A percentile compares a stretch with the other conserved stretches of the same genome.
These are phyloP conservation scores for Laterallus jamaicensis DNA, from an alignment of 2,113 vertebrate species.

Conservation along the genomic window DNA sequence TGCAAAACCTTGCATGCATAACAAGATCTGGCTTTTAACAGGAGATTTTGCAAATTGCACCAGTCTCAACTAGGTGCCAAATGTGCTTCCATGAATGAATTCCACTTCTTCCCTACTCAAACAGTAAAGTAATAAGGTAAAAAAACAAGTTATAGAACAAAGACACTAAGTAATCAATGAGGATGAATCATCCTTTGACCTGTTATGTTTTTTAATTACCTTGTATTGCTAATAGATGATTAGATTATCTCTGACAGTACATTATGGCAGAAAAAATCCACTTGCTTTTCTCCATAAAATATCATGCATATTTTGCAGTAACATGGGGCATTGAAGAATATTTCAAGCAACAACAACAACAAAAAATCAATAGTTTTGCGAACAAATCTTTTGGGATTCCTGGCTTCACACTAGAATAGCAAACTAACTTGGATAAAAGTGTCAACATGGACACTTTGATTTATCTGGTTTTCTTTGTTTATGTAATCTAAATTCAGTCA, in stretches of 20 bases:
- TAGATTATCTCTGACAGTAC: not conserved
- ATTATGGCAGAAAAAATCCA: not conserved
- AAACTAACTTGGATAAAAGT: not conserved
- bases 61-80: not conserved
- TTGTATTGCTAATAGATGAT: not conserved
- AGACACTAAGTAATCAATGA: not conserved
- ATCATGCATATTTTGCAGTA: not conserved
- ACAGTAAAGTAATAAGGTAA: not conserved
- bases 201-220: not conserved
- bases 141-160: not conserved
- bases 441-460: not conserved
- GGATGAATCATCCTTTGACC: not conserved
- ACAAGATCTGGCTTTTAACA: not conserved
- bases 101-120: not conserved
- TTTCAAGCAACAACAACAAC: not conserved
- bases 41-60: not conserved
- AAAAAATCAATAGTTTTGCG: not conserved
- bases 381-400: not conserved
- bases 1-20: not conserved
- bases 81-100: not conserved
- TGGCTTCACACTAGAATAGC: not conserved
- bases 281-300: not conserved
- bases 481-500: not conserved
- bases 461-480: not conserved
- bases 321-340: not conserved